Base-by-base conservation (phyloP, 2,797 vertebrate species). In the Fistularia tabacaria region DNA sequence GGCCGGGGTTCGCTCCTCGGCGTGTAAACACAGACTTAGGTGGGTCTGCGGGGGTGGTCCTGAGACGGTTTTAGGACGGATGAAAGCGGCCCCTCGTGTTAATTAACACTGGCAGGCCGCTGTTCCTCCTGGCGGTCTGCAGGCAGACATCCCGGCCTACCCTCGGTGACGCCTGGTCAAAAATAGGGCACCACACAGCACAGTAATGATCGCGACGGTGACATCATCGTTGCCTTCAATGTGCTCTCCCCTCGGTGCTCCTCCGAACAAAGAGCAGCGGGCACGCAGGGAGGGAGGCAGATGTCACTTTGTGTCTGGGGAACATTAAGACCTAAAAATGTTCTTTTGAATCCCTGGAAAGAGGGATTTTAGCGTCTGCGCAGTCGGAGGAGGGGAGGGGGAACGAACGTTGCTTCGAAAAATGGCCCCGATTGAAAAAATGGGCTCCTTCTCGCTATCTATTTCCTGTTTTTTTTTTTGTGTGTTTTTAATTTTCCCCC, bases 71-170 rank as follows among this genome's bases (percentile, higher is more conserved):
- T 87, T 73, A 76, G 59, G 59, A 58, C 59, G 44, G 66, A 83
- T 77, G 79, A 85, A 82, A 87, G 81, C 74, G 75, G 69, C 62
- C 66, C 66, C 76, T 74, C 73, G 76, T 73, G 77, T 89, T 90
- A 90, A 91, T 92, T 90, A 90, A 87, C 80, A 82, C 75, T 89
- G 90, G 87, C 86, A 86, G 88, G 86, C 86, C 84, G 62, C 71
- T 67, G 87, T 79, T 84, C 77, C 87, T 89, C 81, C 68, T 84
- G 85, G 88, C 89, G 64, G 71, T 66, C 63, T 59, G 74, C 75
- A 80, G 76, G 82, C 85, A 87, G 84, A 85, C 82, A 81, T 85
- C 77, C 65, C 74, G 82, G 84, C 76, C 81, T 86, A 74, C 84
- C 81, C 82, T 88, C 79, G 57, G 79, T 88, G 84, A 87, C 71